These are phyloP conservation scores for Pharmacophagus antenor DNA, from an alignment of 2,888 invertebrate species.

Conservation along the genomic window DNA sequence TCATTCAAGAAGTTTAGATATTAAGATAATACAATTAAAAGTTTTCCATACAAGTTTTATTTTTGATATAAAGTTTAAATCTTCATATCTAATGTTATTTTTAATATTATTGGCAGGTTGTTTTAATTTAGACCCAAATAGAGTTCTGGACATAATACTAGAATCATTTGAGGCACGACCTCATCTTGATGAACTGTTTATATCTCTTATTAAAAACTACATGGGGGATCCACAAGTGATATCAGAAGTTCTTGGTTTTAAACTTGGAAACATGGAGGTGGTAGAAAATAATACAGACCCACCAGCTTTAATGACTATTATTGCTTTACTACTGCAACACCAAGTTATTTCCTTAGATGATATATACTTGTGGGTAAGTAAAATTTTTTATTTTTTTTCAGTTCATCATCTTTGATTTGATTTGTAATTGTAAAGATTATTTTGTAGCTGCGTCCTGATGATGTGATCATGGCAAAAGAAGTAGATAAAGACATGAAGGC, in stretches of 20 bases:
- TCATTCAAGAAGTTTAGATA: too few species aligned
- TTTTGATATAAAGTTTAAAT: too few species aligned
- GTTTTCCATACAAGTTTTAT: too few species aligned
- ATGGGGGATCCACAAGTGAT: conserved; percentile 91
- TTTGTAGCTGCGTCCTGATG: conserved; percentile 89
- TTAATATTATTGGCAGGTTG: conserved; percentile 85
- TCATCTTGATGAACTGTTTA: conserved; percentile 89
- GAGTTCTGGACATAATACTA: conserved; percentile 96
- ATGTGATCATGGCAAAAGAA: conserved; percentile 88
- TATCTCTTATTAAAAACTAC: conserved; percentile 90
- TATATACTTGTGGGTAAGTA: conserved; percentile 93
- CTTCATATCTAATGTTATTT: too few species aligned
- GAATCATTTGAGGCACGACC: conserved; percentile 97
- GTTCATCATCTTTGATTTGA: not conserved
- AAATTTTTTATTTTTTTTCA: not conserved
- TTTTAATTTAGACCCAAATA: conserved; percentile 99
- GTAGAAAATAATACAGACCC: conserved; percentile 84
- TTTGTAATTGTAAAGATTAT: conserved; percentile 4
- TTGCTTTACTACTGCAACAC: conserved; percentile 94
- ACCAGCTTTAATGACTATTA: conserved; percentile 91
- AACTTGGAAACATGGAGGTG: conserved; percentile 86
- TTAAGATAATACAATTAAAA: too few species aligned
- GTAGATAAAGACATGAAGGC: conserved; percentile 91
- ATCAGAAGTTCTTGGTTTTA: conserved; percentile 97
- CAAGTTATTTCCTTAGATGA: conserved; percentile 91